Evolutionary conservation across 2,113 vertebrate species (phyloP), one percentile per base, ranked within the genome.

Genomic region (Urocolius indicus): DNA sequence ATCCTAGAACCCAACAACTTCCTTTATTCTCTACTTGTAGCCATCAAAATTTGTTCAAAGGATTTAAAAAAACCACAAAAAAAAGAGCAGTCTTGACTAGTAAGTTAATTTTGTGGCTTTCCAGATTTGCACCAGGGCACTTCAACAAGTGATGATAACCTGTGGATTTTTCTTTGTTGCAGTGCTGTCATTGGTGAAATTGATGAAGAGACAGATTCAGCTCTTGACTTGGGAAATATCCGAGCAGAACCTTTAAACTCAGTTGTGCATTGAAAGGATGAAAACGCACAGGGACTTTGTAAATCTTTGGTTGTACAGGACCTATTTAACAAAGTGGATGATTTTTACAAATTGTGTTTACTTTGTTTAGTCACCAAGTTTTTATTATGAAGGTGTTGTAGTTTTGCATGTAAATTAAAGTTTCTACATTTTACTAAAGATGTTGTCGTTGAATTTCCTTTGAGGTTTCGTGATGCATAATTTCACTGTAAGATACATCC

Each of bases 171-270:
- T 87, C 11, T 80, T 52, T 95, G 21, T 91, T 98, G 30, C 97
- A 99, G 99, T 62, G 99, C 99, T 32, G 99, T 99, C 83, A 99
- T 99, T 93, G 99, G 99, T 72, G 99, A 99, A 97, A 99, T 99
- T 84, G 99, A 99, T 84, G 99, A 99, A 97, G 99, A 99, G 79
- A 99, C 99, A 3, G 99, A 99, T 97, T 99, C 99, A 51, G 98
- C 99, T 6, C 98, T 99, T 97, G 99, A 99, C 94, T 96, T 99
- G 94, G 98, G 99, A 32, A 99, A 99, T 95, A 99, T 99, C 95
- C 95, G 99, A 96, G 99, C 99, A 54, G 99, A 99, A 87, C 99
- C 99, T 61, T 98, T 99, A 36, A 99, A 99, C 91, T 99, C 99
- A 12, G 98, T 99, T 51, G 99, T 98, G 91, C 99, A 99, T 95